phyloP scores from a whole-genome alignment of 92 coral and sea anemone genomes.

The Anthopleura xanthogrammica region DNA sequence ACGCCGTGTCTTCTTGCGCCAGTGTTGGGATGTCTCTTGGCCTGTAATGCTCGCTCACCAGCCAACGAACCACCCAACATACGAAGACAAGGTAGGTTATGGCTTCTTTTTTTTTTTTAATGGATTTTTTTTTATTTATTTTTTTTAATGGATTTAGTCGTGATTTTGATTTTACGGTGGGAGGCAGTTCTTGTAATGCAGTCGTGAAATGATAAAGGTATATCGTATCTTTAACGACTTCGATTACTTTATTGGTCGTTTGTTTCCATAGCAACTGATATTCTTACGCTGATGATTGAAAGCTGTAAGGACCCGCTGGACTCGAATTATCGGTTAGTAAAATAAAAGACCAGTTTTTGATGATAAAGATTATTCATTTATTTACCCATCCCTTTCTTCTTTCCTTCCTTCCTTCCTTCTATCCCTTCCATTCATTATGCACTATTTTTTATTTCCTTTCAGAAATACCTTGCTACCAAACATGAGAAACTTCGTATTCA shows the following conservation, averaged over 20 bases:
- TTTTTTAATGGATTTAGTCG: too few relatives aligned
- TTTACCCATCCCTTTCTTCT: not conserved
- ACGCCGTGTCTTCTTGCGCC: constrained; percentile 60
- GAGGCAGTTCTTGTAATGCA: too few relatives aligned
- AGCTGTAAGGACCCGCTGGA: constrained; percentile 66
- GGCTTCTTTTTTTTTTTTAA: too few relatives aligned
- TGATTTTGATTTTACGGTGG: too few relatives aligned
- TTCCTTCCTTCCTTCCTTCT: not conserved
- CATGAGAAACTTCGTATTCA: constrained; percentile 71
- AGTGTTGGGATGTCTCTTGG: constrained; percentile 72
- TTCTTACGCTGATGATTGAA: constrained; percentile 59
- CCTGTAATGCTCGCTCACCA: constrained; percentile 73
- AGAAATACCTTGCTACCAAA: constrained; percentile 67
- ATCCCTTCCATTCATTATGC: not conserved
- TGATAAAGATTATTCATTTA: not conserved
- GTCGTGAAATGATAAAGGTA: too few relatives aligned
- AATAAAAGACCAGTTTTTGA: not conserved
- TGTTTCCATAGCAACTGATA: constrained; percentile 44
- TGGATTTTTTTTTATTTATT: too few relatives aligned
- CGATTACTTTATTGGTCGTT: not conserved
- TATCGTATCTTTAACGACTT: too few relatives aligned
- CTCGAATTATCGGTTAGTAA: constrained; percentile 46
- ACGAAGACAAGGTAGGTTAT: constrained; percentile 67
- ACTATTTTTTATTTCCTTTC: not conserved
- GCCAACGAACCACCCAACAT: constrained; percentile 79